A percentile compares a stretch with the other conserved stretches of the same genome.
Evolutionary conservation across 1,140 invertebrate species (phyloP).

Genomic region (Drosophila oshimai): DNA sequence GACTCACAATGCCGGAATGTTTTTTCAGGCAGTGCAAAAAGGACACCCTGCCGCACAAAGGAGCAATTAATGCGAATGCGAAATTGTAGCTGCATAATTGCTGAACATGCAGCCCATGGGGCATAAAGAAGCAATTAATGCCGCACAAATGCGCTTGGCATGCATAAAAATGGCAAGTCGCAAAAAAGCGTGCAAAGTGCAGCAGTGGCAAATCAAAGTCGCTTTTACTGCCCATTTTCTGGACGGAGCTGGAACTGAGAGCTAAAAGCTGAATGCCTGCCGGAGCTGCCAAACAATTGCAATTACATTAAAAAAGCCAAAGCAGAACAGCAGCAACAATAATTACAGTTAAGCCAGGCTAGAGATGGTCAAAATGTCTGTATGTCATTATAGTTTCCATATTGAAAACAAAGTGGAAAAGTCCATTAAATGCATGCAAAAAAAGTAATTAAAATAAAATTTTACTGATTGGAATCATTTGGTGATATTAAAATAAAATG

Average conservation of each 20-base stretch:
- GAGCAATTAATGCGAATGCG: conserved; percentile 73
- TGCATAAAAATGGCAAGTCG: conserved; percentile 73
- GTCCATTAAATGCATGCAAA: background rate
- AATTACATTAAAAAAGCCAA: conserved; percentile 74
- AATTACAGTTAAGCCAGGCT: conserved; percentile 18
- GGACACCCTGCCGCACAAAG: conserved; percentile 50
- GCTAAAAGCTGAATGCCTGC: conserved; percentile 8
- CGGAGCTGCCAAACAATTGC: conserved; percentile 70
- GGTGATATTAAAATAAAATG: too few relatives aligned
- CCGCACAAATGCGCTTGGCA: conserved; percentile 76
- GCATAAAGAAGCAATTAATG: conserved; percentile 81
- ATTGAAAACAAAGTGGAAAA: background rate
- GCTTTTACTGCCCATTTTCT: conserved; percentile 46
- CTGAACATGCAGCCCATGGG: conserved; percentile 54
- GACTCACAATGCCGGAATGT: conserved; percentile 39
- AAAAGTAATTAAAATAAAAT: too few relatives aligned
- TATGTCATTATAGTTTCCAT: background rate
- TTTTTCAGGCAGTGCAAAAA: conserved; percentile 33
- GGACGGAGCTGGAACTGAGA: background rate
- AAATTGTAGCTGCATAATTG: conserved; percentile 76
- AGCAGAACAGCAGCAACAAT: background rate
- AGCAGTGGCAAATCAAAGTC: conserved; percentile 46
- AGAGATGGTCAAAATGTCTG: background rate
- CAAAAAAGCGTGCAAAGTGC: conserved; percentile 49
- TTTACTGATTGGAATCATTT: too few relatives aligned